Conservation (phyloP, 2,797 vertebrate species). For the Dromococcyx pavoninus region DNA sequence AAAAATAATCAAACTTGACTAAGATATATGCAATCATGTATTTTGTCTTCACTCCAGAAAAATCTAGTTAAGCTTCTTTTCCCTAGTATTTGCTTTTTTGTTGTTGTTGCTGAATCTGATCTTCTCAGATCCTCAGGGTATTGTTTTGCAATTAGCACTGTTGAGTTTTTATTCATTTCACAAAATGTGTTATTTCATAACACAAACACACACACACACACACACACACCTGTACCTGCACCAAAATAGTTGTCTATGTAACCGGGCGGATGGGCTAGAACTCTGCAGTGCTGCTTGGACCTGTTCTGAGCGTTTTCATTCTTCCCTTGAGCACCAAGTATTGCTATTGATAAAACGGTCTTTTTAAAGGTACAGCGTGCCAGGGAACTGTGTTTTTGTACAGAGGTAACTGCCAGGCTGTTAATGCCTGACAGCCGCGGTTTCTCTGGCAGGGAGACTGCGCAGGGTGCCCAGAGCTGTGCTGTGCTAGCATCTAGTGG, state of each 20-base stretch:
- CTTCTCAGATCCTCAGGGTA: background rate
- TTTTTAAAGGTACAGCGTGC: background rate
- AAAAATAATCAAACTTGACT: background rate
- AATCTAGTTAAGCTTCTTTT: background rate
- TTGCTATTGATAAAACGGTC: rapidly evolving
- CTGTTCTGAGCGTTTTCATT: rapidly evolving
- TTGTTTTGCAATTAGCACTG: background rate
- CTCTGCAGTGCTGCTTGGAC: background rate
- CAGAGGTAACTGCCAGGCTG: background rate
- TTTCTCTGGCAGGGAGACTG: background rate
- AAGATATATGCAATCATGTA: background rate
- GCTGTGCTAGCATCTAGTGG: background rate
- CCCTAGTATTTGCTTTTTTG: background rate
- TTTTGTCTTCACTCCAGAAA: background rate
- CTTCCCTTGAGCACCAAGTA: background rate
- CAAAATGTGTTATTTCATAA: background rate
- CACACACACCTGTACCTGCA: too few species aligned
- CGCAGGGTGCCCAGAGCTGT: background rate
- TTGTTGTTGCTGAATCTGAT: background rate
- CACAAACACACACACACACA: background rate
- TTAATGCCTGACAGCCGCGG: rapidly evolving
- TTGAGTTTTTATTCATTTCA: background rate
- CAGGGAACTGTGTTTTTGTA: background rate
- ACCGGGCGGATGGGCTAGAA: background rate
- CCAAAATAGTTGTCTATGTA: rapidly evolving